Evolutionary conservation across 2,797 vertebrate genomes (phyloP).

Genomic region (Danio jaintianensis): DNA sequence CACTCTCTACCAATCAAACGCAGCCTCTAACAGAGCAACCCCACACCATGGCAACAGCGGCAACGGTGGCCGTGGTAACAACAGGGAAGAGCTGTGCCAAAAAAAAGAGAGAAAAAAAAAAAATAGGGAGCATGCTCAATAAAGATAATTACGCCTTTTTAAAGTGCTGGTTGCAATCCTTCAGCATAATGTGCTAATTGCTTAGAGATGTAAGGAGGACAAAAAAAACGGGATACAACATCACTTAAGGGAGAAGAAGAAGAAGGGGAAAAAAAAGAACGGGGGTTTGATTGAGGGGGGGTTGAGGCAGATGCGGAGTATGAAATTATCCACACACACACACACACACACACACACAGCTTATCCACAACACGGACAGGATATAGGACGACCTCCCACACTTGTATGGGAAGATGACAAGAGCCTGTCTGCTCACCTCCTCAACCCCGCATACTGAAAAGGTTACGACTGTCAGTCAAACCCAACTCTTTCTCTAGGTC

Average conservation of each 20-base stretch:
- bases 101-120: slow-evolving; percentile 12
- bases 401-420: slow-evolving; percentile 80
- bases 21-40: slow-evolving; percentile 52
- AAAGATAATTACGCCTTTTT: slow-evolving; percentile 75
- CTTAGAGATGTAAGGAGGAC: slow-evolving; percentile 65
- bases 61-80: slow-evolving; percentile 70
- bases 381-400: slow-evolving; percentile 78
- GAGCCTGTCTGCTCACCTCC: slow-evolving; percentile 78
- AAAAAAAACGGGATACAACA: slow-evolving; percentile 62
- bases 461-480: slow-evolving; percentile 82
- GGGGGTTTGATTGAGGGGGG: neutral
- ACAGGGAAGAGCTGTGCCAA: slow-evolving; percentile 57
- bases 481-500: slow-evolving; percentile 49
- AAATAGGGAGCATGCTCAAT: slow-evolving; percentile 64
- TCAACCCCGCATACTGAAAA: slow-evolving; percentile 84
- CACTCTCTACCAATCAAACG: slow-evolving; percentile 64
- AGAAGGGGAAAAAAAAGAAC: slow-evolving; percentile 6
- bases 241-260: slow-evolving; percentile 71
- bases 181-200: slow-evolving; percentile 77
- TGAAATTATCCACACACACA: slow-evolving; percentile 52
- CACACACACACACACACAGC: slow-evolving; percentile 10
- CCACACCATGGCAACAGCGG: slow-evolving; percentile 65
- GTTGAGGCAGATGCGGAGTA: slow-evolving; percentile 46
- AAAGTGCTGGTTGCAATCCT: slow-evolving; percentile 68
- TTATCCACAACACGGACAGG: slow-evolving; percentile 52